Percentiles rank a stretch among this genome's conserved stretches.
Conservation (phyloP, 1,140 invertebrate species). For the Orussus abietinus region DNA sequence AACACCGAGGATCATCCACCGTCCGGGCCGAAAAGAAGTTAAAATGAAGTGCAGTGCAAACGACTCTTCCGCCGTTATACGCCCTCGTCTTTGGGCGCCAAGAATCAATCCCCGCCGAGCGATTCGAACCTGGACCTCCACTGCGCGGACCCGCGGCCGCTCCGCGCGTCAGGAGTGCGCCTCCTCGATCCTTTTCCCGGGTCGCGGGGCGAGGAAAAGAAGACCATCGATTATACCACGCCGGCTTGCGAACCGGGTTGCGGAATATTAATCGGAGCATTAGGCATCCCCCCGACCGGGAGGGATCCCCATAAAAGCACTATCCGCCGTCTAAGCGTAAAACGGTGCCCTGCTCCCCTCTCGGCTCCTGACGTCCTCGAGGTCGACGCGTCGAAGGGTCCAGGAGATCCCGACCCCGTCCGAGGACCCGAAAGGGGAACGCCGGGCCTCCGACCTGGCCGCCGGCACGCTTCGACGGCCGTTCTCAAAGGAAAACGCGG, state of each 20-base stretch:
- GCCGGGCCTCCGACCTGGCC: background rate
- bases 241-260: slow-evolving; percentile 24
- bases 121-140: too few species aligned
- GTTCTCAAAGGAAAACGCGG: too few species aligned
- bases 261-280: slow-evolving; percentile 47
- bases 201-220: too few species aligned
- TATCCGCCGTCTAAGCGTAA: slow-evolving; percentile 41
- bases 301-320: slow-evolving; percentile 46
- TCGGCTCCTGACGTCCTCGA: background rate
- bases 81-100: too few species aligned
- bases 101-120: too few species aligned
- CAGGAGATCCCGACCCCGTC: background rate
- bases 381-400: background rate
- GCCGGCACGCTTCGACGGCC: too few species aligned
- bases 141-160: too few species aligned
- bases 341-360: slow-evolving; percentile 15
- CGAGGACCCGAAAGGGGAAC: too few species aligned
- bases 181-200: too few species aligned
- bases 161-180: too few species aligned
- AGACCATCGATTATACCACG: slow-evolving; percentile 45
- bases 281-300: slow-evolving; percentile 37
- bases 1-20: slow-evolving; percentile 20
- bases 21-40: slow-evolving; percentile 17
- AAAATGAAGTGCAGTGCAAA: slow-evolving; percentile 21
- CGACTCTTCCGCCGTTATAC: slow-evolving; percentile 14